Evolutionary conservation across 1,140 invertebrate genomes (phyloP), one percentile per base, ranked within the genome.

Genomic region (Eumeta japonica): DNA sequence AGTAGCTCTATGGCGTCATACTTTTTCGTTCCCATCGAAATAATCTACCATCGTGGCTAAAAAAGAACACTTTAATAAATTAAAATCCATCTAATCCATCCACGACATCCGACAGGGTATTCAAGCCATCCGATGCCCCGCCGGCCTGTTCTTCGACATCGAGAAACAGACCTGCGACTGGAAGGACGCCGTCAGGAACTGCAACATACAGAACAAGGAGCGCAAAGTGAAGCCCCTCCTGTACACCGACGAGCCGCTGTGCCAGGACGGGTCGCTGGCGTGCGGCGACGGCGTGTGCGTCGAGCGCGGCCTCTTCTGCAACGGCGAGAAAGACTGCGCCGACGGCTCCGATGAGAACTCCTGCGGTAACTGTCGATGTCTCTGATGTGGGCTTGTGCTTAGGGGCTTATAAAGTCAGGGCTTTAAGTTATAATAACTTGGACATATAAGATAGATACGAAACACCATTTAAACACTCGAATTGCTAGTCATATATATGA

Each of bases 121-220:
- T 16, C 90, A 94, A 81, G 91, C 90, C 12, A 90, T 95, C 53
- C 83, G 92, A 62, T 95, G 93, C 66, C 92, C 92, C 11, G 90
- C 92, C 34, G 92, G 92, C 71, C 76, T 96, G 39, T 93, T 86
- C 61, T 96, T 96, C 74, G 92, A 96, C 62, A 94, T 95, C 52
- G 92, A 95, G 58, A 94, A 94, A 67, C 93, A 96, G 73, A 95
- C 92, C 2, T 96, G 92, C 62, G 91, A 95, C 62, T 96, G 92
- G 92, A 95, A 94, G 64, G 89, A 87, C 43, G 83, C 90, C 2
- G 92, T 96, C 0, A 93, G 92, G 64, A 95, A 95, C 65, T 96
- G 93, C 74, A 90, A 91, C 56, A 71, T 89, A 55, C 94, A 92
- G 77, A 92, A 86, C 70, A 93, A 93, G 64, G 90, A 92, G 58